phyloP scores from a whole-genome alignment of 2,113 vertebrate species.

The Phylloscopus trochiloides region DNA sequence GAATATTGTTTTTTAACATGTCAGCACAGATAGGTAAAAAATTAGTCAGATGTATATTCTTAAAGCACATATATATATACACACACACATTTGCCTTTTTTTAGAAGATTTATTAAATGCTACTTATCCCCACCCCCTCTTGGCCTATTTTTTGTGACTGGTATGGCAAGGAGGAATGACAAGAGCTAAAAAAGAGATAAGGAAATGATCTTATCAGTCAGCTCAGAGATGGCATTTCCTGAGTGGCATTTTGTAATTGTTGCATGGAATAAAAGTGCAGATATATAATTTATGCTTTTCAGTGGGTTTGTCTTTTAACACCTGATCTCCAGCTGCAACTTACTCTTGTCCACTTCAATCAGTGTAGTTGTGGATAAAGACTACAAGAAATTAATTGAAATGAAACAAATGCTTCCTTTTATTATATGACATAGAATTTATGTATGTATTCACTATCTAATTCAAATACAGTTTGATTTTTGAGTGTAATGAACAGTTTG shows the following conservation, averaged over 20 bases:
- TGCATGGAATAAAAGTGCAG: neutral
- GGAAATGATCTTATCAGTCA: constrained; percentile 24
- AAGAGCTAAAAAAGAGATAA: constrained; percentile 31
- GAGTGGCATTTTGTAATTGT: neutral
- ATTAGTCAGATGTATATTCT: neutral
- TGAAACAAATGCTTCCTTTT: neutral
- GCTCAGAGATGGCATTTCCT: constrained; percentile 15
- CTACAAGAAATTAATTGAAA: neutral
- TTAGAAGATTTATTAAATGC: neutral
- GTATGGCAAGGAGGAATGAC: neutral
- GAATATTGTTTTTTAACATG: neutral
- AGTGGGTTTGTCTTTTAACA: neutral
- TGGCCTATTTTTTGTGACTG: constrained; percentile 4
- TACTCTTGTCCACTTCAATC: neutral
- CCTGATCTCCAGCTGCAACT: neutral
- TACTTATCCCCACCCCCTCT: neutral
- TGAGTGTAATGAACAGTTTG: neutral
- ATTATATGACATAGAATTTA: neutral
- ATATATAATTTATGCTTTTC: neutral
- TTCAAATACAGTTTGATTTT: neutral
- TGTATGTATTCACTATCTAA: neutral
- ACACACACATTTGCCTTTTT: neutral
- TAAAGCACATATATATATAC: neutral
- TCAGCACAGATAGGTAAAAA: neutral
- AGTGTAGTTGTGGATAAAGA: neutral